These are phyloP conservation scores for Lepisosteus osseus DNA, from an alignment of 2,113 vertebrate species.

Conservation along the genomic window DNA sequence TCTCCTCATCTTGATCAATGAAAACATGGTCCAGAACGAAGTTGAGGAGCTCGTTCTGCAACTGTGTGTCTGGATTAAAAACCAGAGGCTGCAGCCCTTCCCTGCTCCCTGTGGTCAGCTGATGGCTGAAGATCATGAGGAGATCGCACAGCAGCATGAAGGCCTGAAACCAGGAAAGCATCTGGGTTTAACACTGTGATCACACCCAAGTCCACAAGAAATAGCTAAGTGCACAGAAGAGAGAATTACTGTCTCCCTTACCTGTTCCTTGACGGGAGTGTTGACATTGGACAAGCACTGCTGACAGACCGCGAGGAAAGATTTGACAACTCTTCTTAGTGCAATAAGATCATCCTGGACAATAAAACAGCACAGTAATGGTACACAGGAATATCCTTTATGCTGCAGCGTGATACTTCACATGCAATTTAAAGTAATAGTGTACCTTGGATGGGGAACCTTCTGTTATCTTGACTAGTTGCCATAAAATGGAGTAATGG, in stretches of 20 bases:
- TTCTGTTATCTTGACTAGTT: constrained; percentile 97
- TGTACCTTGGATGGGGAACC: constrained; percentile 89
- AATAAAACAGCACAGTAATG: constrained; percentile 11
- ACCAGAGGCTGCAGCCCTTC: constrained; percentile 92
- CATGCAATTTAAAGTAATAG: neutral
- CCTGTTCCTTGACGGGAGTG: constrained; percentile 96
- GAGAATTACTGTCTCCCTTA: constrained; percentile 47
- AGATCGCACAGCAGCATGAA: constrained; percentile 99
- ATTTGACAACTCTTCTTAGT: constrained; percentile 94
- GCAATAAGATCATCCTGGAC: constrained; percentile 90
- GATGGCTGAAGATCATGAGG: constrained; percentile 98
- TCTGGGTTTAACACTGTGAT: neutral
- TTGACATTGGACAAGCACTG: constrained; percentile 99
- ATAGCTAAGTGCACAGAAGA: too few species aligned
- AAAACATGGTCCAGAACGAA: constrained; percentile 98
- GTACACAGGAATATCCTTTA: neutral
- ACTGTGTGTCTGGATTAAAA: constrained; percentile 90
- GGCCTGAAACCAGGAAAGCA: constrained; percentile 65
- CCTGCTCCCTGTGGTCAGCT: constrained; percentile 84
- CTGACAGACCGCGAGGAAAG: constrained; percentile 94
- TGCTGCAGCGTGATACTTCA: neutral
- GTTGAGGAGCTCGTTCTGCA: constrained; percentile 93
- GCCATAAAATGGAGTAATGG: constrained; percentile 98
- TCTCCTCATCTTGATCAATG: constrained; percentile 98
- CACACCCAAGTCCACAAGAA: neutral